Percentiles rank a stretch among this genome's conserved stretches.
These are phyloP conservation scores for Dryomyza anilis DNA, from an alignment of 2,888 invertebrate genomes.

Conservation along the genomic window DNA sequence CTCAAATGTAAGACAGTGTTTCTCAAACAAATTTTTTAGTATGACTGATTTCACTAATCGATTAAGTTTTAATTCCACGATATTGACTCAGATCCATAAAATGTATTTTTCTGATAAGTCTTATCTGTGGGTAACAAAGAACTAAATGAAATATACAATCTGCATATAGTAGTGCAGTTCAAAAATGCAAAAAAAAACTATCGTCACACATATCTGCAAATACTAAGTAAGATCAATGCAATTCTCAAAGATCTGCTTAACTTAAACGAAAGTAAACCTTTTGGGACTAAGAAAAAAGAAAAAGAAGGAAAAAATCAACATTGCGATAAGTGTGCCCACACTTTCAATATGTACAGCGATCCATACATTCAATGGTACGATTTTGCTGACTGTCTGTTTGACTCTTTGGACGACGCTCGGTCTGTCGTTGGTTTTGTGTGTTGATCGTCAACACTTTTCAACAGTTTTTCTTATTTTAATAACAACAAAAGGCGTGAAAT, in stretches of 20 bases:
- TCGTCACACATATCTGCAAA: too few species aligned
- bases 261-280: too few species aligned
- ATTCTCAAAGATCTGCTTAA: too few species aligned
- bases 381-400: background rate
- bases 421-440: background rate
- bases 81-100: too few species aligned
- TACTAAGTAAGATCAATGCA: too few species aligned
- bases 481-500: slow-evolving; percentile 53
- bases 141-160: background rate
- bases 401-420: background rate
- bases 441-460: slow-evolving; percentile 13
- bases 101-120: too few species aligned
- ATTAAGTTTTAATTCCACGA: too few species aligned
- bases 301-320: background rate
- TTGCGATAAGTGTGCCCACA: slow-evolving; percentile 10
- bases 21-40: too few species aligned
- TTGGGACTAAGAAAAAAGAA: background rate
- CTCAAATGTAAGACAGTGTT: too few species aligned
- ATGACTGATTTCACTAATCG: too few species aligned
- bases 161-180: background rate
- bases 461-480: slow-evolving; percentile 45
- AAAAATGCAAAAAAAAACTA: too few species aligned
- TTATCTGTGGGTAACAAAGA: background rate
- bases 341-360: background rate
- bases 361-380: background rate